Evolutionary conservation across 2,888 invertebrate genomes (phyloP), one percentile per base, ranked within the genome.

Genomic region (Pilophorus perplexus): DNA sequence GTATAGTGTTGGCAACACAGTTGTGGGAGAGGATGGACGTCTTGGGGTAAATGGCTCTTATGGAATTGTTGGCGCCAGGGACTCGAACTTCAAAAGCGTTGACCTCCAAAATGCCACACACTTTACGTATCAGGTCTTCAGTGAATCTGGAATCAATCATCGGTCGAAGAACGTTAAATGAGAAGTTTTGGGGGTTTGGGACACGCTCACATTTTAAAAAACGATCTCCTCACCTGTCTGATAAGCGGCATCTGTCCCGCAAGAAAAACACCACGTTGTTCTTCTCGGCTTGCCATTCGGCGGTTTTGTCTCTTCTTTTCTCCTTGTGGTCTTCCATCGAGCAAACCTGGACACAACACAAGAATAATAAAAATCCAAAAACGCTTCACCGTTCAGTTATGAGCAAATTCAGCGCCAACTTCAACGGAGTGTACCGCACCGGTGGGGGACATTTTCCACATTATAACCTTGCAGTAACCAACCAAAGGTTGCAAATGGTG

Each of bases 1-100:
- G 89, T n/a, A 85, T 84, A 46, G 90, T 88, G 75, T 92, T 92
- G 1, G 91, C 87, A 2, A 90, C 83, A 75, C 93, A 93, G 73
- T 83, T 86, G 76, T 93, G 92, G 0, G 90, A 89, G 71, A 90
- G 81, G 68, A 92, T 81, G 3, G 86, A 84, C 5, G 89, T 79
- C 67, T 82, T 83, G 0, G 91, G 90, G 76, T 88, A 92, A 14
- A 93, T 76, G 10, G 89, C 90, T 69, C 91, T 83, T 1, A 90
- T 80, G 16, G 83, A 81, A 74, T 83, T 84, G 0, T 88, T 88
- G 73, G 28, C 72, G 68, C 74, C 74, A 1, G 87, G 85, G 42
- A 87, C 83, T 2, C 8, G 3, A 0, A 89, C 84, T 76, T 91
- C 76, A 69, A 75, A 76, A 18, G 74, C 70, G 69, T 77, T 77